A percentile compares a stretch with the other conserved stretches of the same genome.
Conservation (phyloP, 2,888 invertebrate genomes). For the Ceriagrion tenellum region DNA sequence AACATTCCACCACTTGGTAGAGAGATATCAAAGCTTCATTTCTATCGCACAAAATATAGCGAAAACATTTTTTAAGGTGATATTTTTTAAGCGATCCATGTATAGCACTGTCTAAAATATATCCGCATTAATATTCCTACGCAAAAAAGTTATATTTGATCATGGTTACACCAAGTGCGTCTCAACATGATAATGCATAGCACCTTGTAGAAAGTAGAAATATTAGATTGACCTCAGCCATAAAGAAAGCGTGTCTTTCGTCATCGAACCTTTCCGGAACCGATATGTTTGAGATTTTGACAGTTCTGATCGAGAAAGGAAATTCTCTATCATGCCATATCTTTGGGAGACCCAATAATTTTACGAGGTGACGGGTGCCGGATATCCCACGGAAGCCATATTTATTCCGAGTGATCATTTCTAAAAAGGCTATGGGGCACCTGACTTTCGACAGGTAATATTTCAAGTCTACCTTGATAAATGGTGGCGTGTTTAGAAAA, state of each 20-base stretch:
- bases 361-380: neutral
- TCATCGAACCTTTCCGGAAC: neutral
- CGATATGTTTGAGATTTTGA: neutral
- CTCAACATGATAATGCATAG: too few species aligned
- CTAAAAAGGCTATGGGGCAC: neutral
- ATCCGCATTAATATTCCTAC: too few species aligned
- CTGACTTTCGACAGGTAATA: neutral
- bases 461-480: neutral
- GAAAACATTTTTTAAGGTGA: too few species aligned
- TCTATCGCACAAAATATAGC: too few species aligned
- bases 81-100: too few species aligned
- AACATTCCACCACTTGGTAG: too few species aligned
- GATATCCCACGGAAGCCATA: constrained; percentile 18
- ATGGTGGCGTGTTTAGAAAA: neutral
- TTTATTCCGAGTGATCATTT: constrained; percentile 20
- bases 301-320: neutral
- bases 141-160: too few species aligned
- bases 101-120: too few species aligned
- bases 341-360: neutral
- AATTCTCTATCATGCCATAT: constrained; percentile 4
- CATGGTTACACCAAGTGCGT: too few species aligned
- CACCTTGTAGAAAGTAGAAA: too few species aligned
- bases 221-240: neutral
- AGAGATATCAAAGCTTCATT: too few species aligned
- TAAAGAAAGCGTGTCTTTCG: neutral